These are phyloP conservation scores for Dallia pectoralis DNA, from an alignment of 2,797 vertebrate species.

Conservation along the genomic window DNA sequence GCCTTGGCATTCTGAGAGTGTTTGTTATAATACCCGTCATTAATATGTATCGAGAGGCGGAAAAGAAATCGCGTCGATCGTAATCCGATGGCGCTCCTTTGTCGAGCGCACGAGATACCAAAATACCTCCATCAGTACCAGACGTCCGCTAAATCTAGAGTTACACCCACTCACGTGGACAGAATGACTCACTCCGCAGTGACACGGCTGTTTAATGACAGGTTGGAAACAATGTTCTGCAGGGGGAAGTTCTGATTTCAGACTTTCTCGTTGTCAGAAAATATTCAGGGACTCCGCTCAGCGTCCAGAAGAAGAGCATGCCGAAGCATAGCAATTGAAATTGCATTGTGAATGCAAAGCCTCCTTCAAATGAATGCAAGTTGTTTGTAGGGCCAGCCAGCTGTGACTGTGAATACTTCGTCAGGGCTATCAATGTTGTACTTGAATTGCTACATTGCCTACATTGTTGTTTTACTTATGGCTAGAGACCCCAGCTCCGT, in stretches of 20 bases:
- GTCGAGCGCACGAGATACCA: slow-evolving; percentile 47
- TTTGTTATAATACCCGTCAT: slow-evolving; percentile 59
- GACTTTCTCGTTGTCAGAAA: slow-evolving; percentile 51
- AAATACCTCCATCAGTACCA: slow-evolving; percentile 22
- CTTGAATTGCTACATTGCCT: background rate
- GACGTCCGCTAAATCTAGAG: slow-evolving; percentile 46
- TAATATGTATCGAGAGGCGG: slow-evolving; percentile 67
- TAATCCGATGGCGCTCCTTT: slow-evolving; percentile 58
- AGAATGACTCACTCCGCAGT: slow-evolving; percentile 50
- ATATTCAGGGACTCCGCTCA: slow-evolving; percentile 61
- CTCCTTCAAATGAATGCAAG: slow-evolving; percentile 57
- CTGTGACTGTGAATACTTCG: slow-evolving; percentile 54
- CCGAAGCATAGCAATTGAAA: slow-evolving; percentile 50
- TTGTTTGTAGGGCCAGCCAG: slow-evolving; percentile 63
- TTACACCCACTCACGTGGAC: slow-evolving; percentile 37
- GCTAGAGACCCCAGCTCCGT: background rate
- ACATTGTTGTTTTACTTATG: background rate
- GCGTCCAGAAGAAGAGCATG: slow-evolving; percentile 43
- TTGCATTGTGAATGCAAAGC: slow-evolving; percentile 58
- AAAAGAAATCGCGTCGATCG: slow-evolving; percentile 57
- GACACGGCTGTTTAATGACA: slow-evolving; percentile 61
- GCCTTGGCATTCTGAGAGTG: slow-evolving; percentile 20
- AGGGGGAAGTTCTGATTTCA: slow-evolving; percentile 19
- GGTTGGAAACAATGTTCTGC: slow-evolving; percentile 51
- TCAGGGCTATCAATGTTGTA: slow-evolving; percentile 38